Base-by-base conservation (phyloP, 2,888 invertebrate species). In the Selenia dentaria region DNA sequence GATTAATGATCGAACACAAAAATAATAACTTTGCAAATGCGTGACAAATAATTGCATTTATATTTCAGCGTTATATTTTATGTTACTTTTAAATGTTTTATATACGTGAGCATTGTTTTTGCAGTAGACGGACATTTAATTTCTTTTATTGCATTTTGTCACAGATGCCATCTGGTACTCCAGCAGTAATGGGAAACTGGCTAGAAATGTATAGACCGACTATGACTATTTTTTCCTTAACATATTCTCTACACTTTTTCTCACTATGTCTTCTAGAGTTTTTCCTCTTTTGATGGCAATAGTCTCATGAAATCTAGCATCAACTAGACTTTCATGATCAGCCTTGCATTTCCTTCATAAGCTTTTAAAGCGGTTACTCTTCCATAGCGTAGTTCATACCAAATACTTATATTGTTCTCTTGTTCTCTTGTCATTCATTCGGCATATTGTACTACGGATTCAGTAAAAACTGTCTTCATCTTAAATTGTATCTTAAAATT, bases 351-450 rank as follows among this genome's bases (percentile, higher is more conserved):
- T 24, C 10, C 49, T 27, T 57, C 51, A 28, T 50, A 37, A 13
- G 31, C 34, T 51, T 46, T 54, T 6, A 56, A 60, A n/a, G 54
- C 57, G 12, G 60, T 60, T n/a, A 58, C 38, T 25, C 52, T 34
- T n/a, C 42, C 42, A 49, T 60, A 60, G n/a, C 51, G 25, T 24
- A 59, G 12, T 26, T 62, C 55, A 34, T 55, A 36, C 59, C 60
- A 59, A 22, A 22, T 2, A 22, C 22, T n/a, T n/a, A n/a, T 22
- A 22, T 8, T 22, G 5, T 22, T 6, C 2, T 22, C 0, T 22
- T 22, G 22, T 4, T 22, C 22, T 22, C 22, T 22, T 22, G 22
- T 22, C 22, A 22, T 22, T 8, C 5, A 22, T 22, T 22, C 22
- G 8, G 22, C 22, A 22, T 22, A 6, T 18, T 22, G 22, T 22